Conservation (phyloP, 2,888 invertebrate genomes). For the Epistrophe eligans region DNA sequence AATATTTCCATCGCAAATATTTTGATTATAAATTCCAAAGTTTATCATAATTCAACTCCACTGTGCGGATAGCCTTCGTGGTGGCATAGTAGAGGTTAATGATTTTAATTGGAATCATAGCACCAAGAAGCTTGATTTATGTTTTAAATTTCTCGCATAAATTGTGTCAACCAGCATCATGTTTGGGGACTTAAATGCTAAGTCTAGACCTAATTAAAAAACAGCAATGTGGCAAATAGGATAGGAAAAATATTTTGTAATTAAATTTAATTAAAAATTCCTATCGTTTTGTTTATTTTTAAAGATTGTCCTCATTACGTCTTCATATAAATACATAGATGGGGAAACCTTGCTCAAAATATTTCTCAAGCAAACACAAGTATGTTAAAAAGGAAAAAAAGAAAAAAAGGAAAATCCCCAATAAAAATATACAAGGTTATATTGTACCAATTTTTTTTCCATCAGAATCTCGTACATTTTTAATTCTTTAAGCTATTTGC, state of each 20-base stretch:
- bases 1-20: no score
- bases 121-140: conserved; percentile 24
- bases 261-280: conserved; percentile 29
- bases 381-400: background rate
- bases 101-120: conserved; percentile 45
- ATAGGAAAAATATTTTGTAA: conserved; percentile 10
- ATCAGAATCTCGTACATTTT: no score
- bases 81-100: conserved; percentile 9
- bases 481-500: background rate
- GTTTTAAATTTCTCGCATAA: conserved; percentile 1
- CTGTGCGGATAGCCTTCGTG: background rate
- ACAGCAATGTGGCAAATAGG: background rate
- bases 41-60: background rate
- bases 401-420: background rate
- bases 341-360: no score
- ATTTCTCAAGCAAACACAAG: no score
- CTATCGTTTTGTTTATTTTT: background rate
- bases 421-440: background rate
- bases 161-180: conserved; percentile 22
- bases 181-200: conserved; percentile 17
- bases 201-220: conserved; percentile 34
- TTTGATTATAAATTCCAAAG: background rate
- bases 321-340: background rate
- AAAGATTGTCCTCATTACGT: background rate
- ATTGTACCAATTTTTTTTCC: background rate